Percentiles rank a stretch among this genome's conserved stretches.
phyloP scores from a whole-genome alignment of 2,113 vertebrate genomes.

The Argyrosomus japonicus region DNA sequence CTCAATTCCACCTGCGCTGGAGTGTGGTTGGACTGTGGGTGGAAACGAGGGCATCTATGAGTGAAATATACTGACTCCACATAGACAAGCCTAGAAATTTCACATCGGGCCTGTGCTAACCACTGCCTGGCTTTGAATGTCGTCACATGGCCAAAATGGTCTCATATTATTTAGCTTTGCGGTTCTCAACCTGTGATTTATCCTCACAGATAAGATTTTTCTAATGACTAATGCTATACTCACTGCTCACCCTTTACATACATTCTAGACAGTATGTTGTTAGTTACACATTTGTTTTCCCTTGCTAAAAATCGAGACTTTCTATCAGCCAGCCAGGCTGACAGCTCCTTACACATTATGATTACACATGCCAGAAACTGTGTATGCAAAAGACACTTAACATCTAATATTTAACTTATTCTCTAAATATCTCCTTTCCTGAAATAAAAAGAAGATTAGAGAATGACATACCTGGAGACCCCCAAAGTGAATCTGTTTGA shows the following conservation, averaged over 20 bases:
- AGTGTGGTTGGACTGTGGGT: slow-evolving; percentile 4
- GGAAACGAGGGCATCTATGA: slow-evolving; percentile 6
- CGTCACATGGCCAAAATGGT: neutral
- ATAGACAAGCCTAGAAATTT: neutral
- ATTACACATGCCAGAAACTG: neutral
- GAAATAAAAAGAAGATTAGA: neutral
- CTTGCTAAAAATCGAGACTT: neutral
- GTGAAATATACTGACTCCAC: neutral
- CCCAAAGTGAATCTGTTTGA: slow-evolving; percentile 6
- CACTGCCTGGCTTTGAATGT: neutral
- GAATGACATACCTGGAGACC: neutral
- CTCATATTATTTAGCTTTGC: neutral
- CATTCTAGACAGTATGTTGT: neutral
- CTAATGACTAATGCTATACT: neutral
- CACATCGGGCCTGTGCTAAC: neutral
- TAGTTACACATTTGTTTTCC: too few species aligned
- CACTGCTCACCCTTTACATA: too few species aligned
- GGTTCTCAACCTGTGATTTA: neutral
- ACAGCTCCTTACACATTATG: neutral
- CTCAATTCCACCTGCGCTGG: slow-evolving; percentile 19
- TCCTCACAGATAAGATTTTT: neutral
- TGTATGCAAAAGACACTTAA: neutral
- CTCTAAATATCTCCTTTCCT: neutral
- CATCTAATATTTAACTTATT: neutral
- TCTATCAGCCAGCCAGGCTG: neutral